These are phyloP conservation scores for Leptinotarsa defecta DNA, from an alignment of 1,140 invertebrate genomes.

Conservation along the genomic window DNA sequence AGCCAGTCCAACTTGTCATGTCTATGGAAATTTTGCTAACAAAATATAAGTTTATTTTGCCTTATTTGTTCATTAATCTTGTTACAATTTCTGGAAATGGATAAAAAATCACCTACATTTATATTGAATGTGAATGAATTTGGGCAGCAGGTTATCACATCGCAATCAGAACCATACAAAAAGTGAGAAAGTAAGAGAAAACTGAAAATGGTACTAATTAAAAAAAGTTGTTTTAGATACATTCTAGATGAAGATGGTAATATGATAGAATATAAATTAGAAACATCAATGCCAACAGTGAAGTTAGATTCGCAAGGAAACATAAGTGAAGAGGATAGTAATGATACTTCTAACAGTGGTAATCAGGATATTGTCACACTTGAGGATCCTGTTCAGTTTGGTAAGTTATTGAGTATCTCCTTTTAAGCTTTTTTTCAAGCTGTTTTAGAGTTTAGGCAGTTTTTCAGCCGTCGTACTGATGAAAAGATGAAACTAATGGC, in stretches of 20 bases:
- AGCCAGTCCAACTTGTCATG: too few relatives aligned
- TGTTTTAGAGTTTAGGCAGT: too few relatives aligned
- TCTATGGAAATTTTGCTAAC: too few relatives aligned
- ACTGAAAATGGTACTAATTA: background rate
- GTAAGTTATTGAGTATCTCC: slow-evolving; percentile 19
- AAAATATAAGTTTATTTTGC: too few relatives aligned
- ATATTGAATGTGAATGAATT: slow-evolving; percentile 50
- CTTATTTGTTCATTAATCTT: too few relatives aligned
- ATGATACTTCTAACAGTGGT: slow-evolving; percentile 31
- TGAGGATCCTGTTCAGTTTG: slow-evolving; percentile 40
- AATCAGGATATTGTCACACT: slow-evolving; percentile 36
- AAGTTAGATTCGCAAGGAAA: slow-evolving; percentile 34
- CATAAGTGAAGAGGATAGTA: slow-evolving; percentile 35
- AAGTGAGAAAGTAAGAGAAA: slow-evolving; percentile 40
- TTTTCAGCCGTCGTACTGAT: too few relatives aligned
- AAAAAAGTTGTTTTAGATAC: slow-evolving; percentile 39
- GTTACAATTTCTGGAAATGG: slow-evolving; percentile 34
- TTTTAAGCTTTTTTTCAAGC: too few relatives aligned
- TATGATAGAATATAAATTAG: slow-evolving; percentile 41
- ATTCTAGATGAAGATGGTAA: slow-evolving; percentile 49
- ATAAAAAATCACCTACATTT: slow-evolving; percentile 44
- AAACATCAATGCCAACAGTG: slow-evolving; percentile 28
- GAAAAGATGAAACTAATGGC: too few relatives aligned
- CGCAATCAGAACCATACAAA: slow-evolving; percentile 47
- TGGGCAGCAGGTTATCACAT: slow-evolving; percentile 50